Evolutionary conservation across 2,113 vertebrate species (phyloP), one percentile per base, ranked within the genome.

Genomic region (Arenaria interpres): DNA sequence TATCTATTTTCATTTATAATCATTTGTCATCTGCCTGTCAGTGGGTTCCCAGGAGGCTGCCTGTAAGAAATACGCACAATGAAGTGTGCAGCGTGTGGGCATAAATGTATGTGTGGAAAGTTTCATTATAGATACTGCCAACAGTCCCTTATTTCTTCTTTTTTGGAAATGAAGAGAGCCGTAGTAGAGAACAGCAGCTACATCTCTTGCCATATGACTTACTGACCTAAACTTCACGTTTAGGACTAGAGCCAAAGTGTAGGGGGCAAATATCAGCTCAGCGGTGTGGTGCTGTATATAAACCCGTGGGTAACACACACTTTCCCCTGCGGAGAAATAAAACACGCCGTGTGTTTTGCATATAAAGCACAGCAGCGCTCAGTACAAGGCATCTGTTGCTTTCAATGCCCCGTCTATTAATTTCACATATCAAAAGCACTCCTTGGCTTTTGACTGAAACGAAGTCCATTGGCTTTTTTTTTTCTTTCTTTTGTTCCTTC

Each of bases 361-460:
- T 74, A 21, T 41, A 88, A 79, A 93, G 85, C 69, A 35, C 74
- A 88, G 59, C 57, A 71, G 53, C 9, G 2, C 59, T 76, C 19
- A 7, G 37, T 51, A 41, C 56, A 51, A 92, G 63, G 77, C 92
- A 89, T 87, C 92, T 95, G 89, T 79, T 95, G 83, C 80, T 93
- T 89, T 75, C 87, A 88, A 53, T 82, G 80, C 53, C 66, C 82
- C 6, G 1, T 80, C 87, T 72, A 43, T 85, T 93, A 79, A 86
- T 94, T 93, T 89, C 27, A 88, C 57, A 69, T 93, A 94, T 87
- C 84, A 91, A 78, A 94, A 30, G 37, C 77, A 27, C 59, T 95
- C 3, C 0, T 33, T 85, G 86, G 53, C 37, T 91, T 92, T 78
- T 62, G 66, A 54, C 62, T 72, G 86, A 72, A 89, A 27, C 64